Evolutionary conservation across 2,797 vertebrate genomes (phyloP), one percentile per base, ranked within the genome.

Genomic region (Valencia hispanica): DNA sequence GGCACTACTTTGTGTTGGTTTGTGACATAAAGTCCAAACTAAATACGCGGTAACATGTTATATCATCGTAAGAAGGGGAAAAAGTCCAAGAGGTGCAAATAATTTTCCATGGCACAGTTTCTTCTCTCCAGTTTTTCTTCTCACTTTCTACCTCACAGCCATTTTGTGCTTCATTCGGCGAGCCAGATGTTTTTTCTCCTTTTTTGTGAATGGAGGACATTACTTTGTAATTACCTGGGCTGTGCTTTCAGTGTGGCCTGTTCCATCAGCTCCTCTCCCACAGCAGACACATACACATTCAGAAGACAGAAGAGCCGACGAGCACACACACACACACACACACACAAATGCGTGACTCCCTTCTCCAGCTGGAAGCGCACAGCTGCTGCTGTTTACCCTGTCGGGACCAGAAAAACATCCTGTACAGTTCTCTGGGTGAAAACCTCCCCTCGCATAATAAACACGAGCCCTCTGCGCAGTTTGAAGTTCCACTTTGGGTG

Each of bases 321-420:
- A 76, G 53, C 84, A 86, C 85, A 82, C 80, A 80, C 90, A 82
- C 86, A 86, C 80, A 57, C 79, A 47, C 45, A 61, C 80, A 77
- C 81, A 84, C 88, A 76, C 91, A 90, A 94, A 92, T 89, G 88
- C 90, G 91, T 92, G 91, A 91, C 93, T 94, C 89, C 93, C 88
- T 92, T 94, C 89, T 92, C 88, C 92, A 94, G 94, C 94, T 95
- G 94, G 93, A 94, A 94, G 94, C 93, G 94, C 94, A 94, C 95
- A 96, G 95, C 95, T 96, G 95, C 94, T 94, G 93, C 94, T 96
- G 95, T 96, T 96, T 96, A 96, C 94, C 91, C 94, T 94, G 90
- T 90, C 83, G 92, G 84, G 93, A 94, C 94, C 94, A 95, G 94
- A 94, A 95, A 96, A 96, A 96, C 95, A 96, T 96, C 95, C 95